These are phyloP conservation scores for Sparidentex hasta DNA, from an alignment of 2,797 vertebrate genomes.

Conservation along the genomic window DNA sequence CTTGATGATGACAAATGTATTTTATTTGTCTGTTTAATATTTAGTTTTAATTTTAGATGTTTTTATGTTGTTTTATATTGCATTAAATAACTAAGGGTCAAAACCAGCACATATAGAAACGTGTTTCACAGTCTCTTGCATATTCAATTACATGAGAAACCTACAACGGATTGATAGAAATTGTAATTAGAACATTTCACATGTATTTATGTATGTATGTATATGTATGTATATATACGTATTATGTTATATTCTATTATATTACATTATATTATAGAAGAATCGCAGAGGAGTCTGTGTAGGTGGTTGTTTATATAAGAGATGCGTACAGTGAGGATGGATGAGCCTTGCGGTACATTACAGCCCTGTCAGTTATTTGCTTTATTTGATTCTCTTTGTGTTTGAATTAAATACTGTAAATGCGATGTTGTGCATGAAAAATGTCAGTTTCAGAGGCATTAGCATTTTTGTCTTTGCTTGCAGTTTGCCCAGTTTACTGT, in stretches of 20 bases:
- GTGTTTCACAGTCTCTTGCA: background rate
- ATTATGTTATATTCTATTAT: too few species aligned
- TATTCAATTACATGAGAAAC: too few species aligned
- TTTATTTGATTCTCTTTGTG: background rate
- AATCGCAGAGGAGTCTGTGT: slow-evolving; percentile 37
- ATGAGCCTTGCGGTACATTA: slow-evolving; percentile 28
- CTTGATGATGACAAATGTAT: background rate
- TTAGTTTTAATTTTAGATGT: background rate
- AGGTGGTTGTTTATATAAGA: slow-evolving; percentile 58
- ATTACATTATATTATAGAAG: too few species aligned
- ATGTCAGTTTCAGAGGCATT: slow-evolving; percentile 2
- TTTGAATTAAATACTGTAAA: background rate
- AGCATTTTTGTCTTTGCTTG: background rate
- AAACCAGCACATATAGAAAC: background rate
- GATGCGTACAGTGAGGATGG: slow-evolving; percentile 31
- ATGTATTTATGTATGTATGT: too few species aligned
- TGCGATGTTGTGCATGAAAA: background rate
- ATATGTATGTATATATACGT: too few species aligned
- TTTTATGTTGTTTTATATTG: too few species aligned
- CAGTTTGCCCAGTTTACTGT: background rate
- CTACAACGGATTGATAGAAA: background rate
- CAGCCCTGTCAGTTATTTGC: too few species aligned
- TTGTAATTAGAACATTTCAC: background rate
- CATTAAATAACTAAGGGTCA: background rate
- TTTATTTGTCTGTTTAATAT: background rate